Evolutionary conservation across 1,140 invertebrate species (phyloP).

Genomic region (Heliothis subflexa): DNA sequence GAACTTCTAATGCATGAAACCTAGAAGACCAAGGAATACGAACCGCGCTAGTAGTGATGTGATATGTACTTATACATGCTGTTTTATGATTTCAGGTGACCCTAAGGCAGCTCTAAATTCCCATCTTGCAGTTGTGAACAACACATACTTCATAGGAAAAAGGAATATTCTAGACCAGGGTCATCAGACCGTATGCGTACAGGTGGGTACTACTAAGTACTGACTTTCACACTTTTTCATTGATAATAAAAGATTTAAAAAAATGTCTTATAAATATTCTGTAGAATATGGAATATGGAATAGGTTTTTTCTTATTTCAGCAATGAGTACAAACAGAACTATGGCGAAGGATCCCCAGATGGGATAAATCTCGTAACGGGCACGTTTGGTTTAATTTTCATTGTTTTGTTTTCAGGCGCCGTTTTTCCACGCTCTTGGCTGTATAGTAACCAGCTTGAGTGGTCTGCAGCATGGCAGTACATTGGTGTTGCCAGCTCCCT

Average conservation of each 20-base stretch:
- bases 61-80: not conserved
- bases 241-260: too few relatives aligned
- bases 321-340: too few relatives aligned
- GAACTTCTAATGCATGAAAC: not conserved
- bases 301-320: too few relatives aligned
- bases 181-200: conserved; percentile 82
- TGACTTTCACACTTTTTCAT: too few relatives aligned
- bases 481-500: conserved; percentile 89
- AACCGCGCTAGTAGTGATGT: too few relatives aligned
- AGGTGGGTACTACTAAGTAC: conserved; percentile 71
- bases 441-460: conserved; percentile 89
- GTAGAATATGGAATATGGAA: too few relatives aligned
- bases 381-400: too few relatives aligned
- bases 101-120: conserved; percentile 95
- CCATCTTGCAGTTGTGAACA: conserved; percentile 95
- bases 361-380: too few relatives aligned
- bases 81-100: conserved; percentile 87
- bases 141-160: conserved; percentile 89
- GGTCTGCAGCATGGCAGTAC: conserved; percentile 89
- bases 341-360: too few relatives aligned
- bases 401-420: conserved; percentile 89
- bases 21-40: too few relatives aligned
- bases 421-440: conserved; percentile 97
- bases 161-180: conserved; percentile 87
- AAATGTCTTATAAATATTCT: too few relatives aligned